phyloP scores from a whole-genome alignment of 30 jellyfish, hydroid and myxozoan species.

The Rhopilema esculentum region DNA sequence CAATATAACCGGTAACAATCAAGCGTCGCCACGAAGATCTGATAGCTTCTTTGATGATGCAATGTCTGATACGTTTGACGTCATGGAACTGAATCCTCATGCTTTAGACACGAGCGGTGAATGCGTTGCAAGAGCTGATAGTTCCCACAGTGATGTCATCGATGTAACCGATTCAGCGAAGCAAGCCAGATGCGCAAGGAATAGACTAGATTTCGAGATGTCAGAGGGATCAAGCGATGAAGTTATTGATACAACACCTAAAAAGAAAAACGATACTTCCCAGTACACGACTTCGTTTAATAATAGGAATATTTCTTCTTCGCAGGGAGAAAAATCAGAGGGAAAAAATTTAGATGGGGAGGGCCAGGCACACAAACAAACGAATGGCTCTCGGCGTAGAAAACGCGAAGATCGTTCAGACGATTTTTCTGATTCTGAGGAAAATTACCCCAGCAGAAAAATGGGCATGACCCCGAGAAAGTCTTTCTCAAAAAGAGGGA shows the following conservation, averaged over 20 bases:
- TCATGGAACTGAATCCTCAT: neutral
- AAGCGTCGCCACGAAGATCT: no score
- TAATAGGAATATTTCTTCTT: neutral
- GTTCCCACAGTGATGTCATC: neutral
- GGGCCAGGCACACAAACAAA: neutral
- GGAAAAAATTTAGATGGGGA: neutral
- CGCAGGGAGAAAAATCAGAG: neutral
- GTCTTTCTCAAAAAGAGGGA: neutral
- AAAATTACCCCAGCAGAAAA: neutral
- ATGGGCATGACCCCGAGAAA: neutral
- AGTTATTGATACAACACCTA: conserved; percentile 33
- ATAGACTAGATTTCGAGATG: neutral
- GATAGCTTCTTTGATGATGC: neutral
- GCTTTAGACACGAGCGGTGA: neutral
- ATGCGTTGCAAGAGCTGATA: neutral
- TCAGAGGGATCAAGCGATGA: conserved; percentile 8
- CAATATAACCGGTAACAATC: no score
- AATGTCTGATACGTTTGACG: neutral
- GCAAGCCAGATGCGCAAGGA: neutral
- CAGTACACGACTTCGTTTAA: neutral
- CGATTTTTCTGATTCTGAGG: neutral
- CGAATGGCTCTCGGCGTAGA: neutral
- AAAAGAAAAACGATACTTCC: neutral
- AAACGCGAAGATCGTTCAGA: neutral
- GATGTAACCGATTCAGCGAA: neutral